Evolutionary conservation across 2,888 invertebrate species (phyloP), one percentile per base, ranked within the genome.

Genomic region (Plagodis pulveraria): DNA sequence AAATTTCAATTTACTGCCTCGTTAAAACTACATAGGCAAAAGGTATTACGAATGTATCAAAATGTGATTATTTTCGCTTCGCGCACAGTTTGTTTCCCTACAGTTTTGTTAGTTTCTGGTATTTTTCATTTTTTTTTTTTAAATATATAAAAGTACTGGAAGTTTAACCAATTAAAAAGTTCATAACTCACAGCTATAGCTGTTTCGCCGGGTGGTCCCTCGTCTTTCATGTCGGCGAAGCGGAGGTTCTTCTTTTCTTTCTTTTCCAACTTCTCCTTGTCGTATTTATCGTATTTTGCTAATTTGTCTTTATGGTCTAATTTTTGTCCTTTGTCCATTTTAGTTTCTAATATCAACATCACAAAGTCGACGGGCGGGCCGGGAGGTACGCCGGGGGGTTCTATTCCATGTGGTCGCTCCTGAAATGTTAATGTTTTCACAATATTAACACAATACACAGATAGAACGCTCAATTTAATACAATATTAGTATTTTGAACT

Each of bases 341-440:
- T 73, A 5, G 71, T 73, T 35, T 86, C 87, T 6, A 86, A 77
- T 7, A 93, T 76, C 62, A 93, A 78, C 53, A 95, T 94, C 12
- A 94, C 94, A 38, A 96, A 91, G 79, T 96, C 95, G 0, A 96
- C 96, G 0, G 98, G 97, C 2, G 96, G 96, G 0, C 96, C 97
- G 0, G 97, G 96, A 0, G 98, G 98, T 6, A 97, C 97, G 4
- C 98, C 98, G 0, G 98, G 97, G 0, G 97, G 96, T 69, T 96
- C 96, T 0, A 90, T 65, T 0, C 93, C 91, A 2, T 76, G 66
- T 1, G 93, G 91, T 9, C 84, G 80, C 50, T 91, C 91, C 92
- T 93, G 59, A 11, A 67, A 71, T 55, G 22, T 5, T 22, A 22
- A 22, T 22, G 22, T 22, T 22, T 22, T 22, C 22, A 22, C 4